These are phyloP conservation scores for Drosophila affinis DNA, from an alignment of 2,888 invertebrate species.

Conservation along the genomic window DNA sequence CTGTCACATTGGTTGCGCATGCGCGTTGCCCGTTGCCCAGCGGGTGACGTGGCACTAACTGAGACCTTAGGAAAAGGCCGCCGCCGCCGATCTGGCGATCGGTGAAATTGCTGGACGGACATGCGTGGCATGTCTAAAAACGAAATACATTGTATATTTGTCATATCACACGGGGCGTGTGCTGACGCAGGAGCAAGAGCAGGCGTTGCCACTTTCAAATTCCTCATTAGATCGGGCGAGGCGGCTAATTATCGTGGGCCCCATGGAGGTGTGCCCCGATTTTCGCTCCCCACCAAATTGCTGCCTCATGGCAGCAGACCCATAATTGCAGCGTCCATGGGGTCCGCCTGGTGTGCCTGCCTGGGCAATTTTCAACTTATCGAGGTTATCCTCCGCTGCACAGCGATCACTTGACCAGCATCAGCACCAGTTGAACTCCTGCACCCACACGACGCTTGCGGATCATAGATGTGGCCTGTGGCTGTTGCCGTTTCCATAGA, in stretches of 20 bases:
- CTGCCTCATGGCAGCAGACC: slow-evolving; percentile 42
- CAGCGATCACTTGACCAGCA: slow-evolving; percentile 24
- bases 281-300: slow-evolving; percentile 39
- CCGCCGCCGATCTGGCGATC: slow-evolving; percentile 39
- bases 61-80: slow-evolving; percentile 30
- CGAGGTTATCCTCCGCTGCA: slow-evolving; percentile 37
- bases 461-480: slow-evolving; percentile 39
- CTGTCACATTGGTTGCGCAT: slow-evolving; percentile 64
- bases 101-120: slow-evolving; percentile 46
- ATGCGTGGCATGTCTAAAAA: slow-evolving; percentile 47
- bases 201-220: slow-evolving; percentile 45
- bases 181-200: slow-evolving; percentile 12
- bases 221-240: slow-evolving; percentile 52
- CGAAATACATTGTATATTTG: slow-evolving; percentile 41
- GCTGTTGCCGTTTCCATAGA: background rate
- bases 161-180: slow-evolving; percentile 48
- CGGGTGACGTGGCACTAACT: slow-evolving; percentile 63
- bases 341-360: slow-evolving; percentile 14
- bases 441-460: slow-evolving; percentile 66
- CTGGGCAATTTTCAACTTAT: slow-evolving; percentile 53
- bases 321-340: slow-evolving; percentile 45
- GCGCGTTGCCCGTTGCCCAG: slow-evolving; percentile 15
- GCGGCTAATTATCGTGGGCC: slow-evolving; percentile 53
- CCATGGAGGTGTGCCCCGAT: slow-evolving; percentile 45
- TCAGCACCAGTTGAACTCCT: slow-evolving; percentile 62